These are phyloP conservation scores for Aquatica leii DNA, from an alignment of 2,888 invertebrate species.

Conservation along the genomic window DNA sequence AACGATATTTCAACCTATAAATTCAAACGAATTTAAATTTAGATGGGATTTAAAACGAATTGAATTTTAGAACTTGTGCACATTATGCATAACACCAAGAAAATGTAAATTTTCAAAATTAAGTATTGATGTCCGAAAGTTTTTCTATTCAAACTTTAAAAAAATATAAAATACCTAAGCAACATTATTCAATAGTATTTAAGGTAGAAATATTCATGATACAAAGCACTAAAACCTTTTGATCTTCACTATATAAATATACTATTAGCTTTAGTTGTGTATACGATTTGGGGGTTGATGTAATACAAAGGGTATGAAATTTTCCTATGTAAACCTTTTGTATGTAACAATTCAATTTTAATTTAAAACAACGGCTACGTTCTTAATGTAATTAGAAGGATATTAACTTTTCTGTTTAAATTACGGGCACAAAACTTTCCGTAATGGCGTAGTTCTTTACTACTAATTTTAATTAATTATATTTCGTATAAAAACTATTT, in stretches of 20 bases:
- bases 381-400: neutral
- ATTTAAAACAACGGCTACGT: neutral
- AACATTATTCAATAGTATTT: conserved; percentile 13
- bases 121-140: neutral
- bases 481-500: too few relatives aligned
- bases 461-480: too few relatives aligned
- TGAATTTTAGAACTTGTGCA: conserved; percentile 23
- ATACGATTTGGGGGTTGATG: conserved; percentile 22
- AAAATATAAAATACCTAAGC: neutral
- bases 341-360: conserved; percentile 10
- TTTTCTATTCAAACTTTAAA: neutral
- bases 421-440: too few relatives aligned
- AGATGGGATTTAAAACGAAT: conserved; percentile 26
- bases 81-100: conserved; percentile 15
- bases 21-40: conserved; percentile 29
- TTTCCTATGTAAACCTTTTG: conserved; percentile 20
- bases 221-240: conserved; percentile 22
- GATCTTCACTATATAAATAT: conserved; percentile 22
- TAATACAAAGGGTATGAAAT: conserved; percentile 26
- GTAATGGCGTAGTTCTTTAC: too few relatives aligned
- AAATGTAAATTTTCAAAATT: conserved; percentile 15
- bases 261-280: conserved; percentile 20
- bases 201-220: conserved; percentile 3
- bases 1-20: conserved; percentile 25
- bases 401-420: too few relatives aligned